Evolutionary conservation across 2,888 invertebrate genomes (phyloP), one percentile per base, ranked within the genome.

Genomic region (Matsumyia berberina): DNA sequence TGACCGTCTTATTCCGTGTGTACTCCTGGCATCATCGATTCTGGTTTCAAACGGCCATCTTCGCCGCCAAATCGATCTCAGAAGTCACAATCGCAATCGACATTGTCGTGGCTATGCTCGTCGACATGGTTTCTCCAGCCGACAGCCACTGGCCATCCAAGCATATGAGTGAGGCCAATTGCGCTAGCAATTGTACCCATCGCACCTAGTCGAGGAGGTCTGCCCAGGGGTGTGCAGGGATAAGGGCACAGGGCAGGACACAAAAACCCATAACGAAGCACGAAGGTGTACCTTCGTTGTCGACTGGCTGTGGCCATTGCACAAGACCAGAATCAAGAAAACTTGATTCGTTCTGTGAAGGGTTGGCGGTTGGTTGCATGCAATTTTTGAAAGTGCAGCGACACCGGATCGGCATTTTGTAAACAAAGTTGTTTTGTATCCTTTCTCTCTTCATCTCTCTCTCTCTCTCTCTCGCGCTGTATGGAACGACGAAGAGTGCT

Each of bases 111-210:
- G 44, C 51, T 29, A 37, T 46, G 49, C 37, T 29, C 44, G 31
- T 58, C 53, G 37, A 60, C 46, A 31, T 15, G 24, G 17, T 31
- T 31, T 51, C 42, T 49, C 12, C 35, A n/a, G 42, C 12, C 39
- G n/a, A 55, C 31, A 39, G 24, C 39, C 72, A 62, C 72, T 53
- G 57, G 66, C 53, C 29, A 62, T 60, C 53, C 29, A 62, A 53
- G 69, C 37, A 78, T 69, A 55, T 72, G 72, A 66, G 57, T 64
- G 73, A 44, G 73, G 79, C 42, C 79, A 79, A 79, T 79, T 78
- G 78, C 64, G 55, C 60, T 57, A 51, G 64, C 64, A 73, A 72
- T 79, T 67, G 66, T 35, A 29, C 37, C 44, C 60, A 62, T 60
- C 69, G 35, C 24, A 24, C 24, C 24, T 24, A 24, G 24, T 51